Percentiles rank a stretch among this genome's conserved stretches.
Conservation (phyloP, 2,888 invertebrate genomes). For the Bombylius discolor region DNA sequence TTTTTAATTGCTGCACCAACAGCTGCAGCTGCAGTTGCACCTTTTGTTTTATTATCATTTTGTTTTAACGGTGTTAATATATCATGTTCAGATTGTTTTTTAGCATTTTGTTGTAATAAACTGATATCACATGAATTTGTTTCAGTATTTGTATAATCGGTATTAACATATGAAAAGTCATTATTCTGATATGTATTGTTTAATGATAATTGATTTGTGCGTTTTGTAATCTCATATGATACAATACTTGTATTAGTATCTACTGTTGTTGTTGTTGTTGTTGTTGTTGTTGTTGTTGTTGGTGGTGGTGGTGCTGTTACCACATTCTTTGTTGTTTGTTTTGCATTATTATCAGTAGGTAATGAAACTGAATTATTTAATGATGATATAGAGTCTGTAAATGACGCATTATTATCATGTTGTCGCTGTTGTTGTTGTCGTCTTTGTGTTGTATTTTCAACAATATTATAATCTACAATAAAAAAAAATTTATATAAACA, state of each 20-base stretch:
- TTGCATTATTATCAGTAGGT: too few relatives aligned
- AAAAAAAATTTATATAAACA: not conserved
- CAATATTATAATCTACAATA: conserved; percentile 14
- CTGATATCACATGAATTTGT: conserved; percentile 26
- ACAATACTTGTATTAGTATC: conserved; percentile 1
- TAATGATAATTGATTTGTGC: conserved; percentile 11
- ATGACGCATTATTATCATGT: not conserved
- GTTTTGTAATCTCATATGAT: not conserved
- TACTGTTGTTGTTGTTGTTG: not conserved
- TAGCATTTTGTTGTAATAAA: not conserved
- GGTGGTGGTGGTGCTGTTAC: not conserved
- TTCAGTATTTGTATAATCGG: conserved; percentile 32
- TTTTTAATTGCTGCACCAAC: not conserved
- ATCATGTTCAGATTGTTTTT: not conserved
- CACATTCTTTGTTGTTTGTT: too few relatives aligned
- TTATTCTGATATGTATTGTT: conserved; percentile 19
- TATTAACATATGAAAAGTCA: conserved; percentile 31
- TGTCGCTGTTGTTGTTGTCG: not conserved
- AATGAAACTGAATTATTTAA: not conserved
- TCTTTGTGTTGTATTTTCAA: conserved; percentile 1
- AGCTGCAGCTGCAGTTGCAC: not conserved
- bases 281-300: not conserved
- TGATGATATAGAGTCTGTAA: not conserved
- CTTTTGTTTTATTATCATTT: not conserved
- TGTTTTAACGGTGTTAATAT: not conserved